phyloP scores from a whole-genome alignment of 1,140 invertebrate species.

The Aporrectodea caliginosa region DNA sequence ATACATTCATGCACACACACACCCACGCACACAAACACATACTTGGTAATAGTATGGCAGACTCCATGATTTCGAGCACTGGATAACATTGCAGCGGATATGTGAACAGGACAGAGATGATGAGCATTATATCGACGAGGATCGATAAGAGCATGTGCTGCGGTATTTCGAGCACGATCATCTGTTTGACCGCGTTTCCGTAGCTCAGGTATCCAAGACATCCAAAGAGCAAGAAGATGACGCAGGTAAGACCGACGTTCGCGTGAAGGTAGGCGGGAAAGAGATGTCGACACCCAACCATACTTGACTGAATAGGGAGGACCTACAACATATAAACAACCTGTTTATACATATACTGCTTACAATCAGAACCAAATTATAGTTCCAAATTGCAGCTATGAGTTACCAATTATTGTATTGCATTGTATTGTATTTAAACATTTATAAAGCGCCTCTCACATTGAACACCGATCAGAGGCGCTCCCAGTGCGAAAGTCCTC shows the following conservation, averaged over 20 bases:
- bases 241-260: constrained; percentile 38
- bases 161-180: constrained; percentile 40
- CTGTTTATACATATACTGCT: too few species aligned
- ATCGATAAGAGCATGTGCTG: constrained; percentile 34
- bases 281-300: constrained; percentile 50
- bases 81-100: constrained; percentile 51
- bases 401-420: too few species aligned
- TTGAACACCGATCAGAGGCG: too few species aligned
- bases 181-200: constrained; percentile 44
- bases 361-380: too few species aligned
- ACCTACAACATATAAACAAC: too few species aligned
- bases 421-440: too few species aligned
- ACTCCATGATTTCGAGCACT: constrained; percentile 48
- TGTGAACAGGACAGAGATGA: constrained; percentile 46
- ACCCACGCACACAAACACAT: too few species aligned
- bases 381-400: too few species aligned
- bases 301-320: constrained; percentile 52
- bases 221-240: constrained; percentile 43
- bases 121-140: constrained; percentile 45
- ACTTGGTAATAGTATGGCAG: constrained; percentile 45
- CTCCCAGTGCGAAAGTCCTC: too few species aligned
- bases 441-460: too few species aligned
- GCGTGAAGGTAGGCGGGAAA: constrained; percentile 46
- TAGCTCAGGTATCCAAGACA: constrained; percentile 48
- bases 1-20: too few species aligned